These are phyloP conservation scores for Agrypnia vestita DNA, from an alignment of 1,140 invertebrate species.

Conservation along the genomic window DNA sequence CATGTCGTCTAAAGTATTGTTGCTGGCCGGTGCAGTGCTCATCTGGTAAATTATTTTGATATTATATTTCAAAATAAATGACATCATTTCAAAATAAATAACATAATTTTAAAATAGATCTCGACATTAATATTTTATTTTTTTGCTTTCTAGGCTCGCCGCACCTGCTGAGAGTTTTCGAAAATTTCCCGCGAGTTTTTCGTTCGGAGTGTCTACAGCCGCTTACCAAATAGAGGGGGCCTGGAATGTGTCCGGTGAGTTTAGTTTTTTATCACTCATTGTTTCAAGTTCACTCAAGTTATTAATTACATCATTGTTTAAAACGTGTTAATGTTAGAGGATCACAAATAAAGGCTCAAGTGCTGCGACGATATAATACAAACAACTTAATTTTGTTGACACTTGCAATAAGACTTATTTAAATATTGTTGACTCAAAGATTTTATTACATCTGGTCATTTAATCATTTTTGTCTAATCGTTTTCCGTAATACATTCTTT, in stretches of 20 bases:
- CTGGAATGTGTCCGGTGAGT: constrained; percentile 72
- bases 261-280: not conserved
- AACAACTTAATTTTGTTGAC: too few relatives aligned
- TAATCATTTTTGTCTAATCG: not conserved
- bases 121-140: not conserved
- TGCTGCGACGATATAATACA: not conserved
- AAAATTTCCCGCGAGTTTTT: constrained; percentile 72
- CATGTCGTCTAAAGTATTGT: constrained; percentile 3
- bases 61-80: not conserved
- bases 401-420: too few relatives aligned
- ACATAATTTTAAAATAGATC: not conserved
- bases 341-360: not conserved
- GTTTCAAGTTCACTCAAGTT: too few relatives aligned
- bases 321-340: not conserved
- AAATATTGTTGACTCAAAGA: not conserved
- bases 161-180: constrained; percentile 14
- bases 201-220: constrained; percentile 73
- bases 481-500: too few relatives aligned
- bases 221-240: constrained; percentile 76
- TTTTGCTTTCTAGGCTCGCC: not conserved
- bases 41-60: constrained; percentile 6
- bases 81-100: not conserved
- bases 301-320: too few relatives aligned
- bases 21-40: constrained; percentile 10
- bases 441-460: too few relatives aligned